Percentiles rank a stretch among this genome's conserved stretches.
phyloP scores from a whole-genome alignment of 2,797 vertebrate genomes.

The Zenarchopterus dispar region DNA sequence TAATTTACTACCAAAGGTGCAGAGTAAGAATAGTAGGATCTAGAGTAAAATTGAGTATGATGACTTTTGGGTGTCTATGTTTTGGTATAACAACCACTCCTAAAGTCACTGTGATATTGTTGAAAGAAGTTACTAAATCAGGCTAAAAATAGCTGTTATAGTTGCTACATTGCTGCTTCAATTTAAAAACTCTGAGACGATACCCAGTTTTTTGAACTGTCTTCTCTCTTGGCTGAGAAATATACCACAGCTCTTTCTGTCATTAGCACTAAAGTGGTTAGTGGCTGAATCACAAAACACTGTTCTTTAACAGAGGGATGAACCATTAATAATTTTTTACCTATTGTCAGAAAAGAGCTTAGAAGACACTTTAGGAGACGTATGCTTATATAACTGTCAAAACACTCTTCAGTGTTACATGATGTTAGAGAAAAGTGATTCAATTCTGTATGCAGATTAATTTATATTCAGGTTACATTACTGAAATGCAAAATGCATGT shows the following conservation, averaged over 20 bases:
- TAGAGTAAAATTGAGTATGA: too few species aligned
- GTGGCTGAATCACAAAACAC: slow-evolving; percentile 2
- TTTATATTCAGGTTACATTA: slow-evolving; percentile 26
- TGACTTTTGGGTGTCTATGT: too few species aligned
- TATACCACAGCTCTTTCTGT: background rate
- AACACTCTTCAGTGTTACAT: background rate
- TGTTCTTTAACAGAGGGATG: background rate
- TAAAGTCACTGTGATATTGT: too few species aligned
- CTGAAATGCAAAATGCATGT: slow-evolving; percentile 39
- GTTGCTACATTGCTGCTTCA: too few species aligned
- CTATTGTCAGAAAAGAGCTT: background rate
- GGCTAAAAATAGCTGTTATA: too few species aligned
- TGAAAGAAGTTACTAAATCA: too few species aligned
- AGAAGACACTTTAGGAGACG: slow-evolving; percentile 2
- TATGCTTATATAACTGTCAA: background rate
- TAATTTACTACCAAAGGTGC: too few species aligned
- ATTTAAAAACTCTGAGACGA: too few species aligned
- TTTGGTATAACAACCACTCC: too few species aligned
- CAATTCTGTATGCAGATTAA: slow-evolving; percentile 11
- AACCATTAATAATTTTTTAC: slow-evolving; percentile 3
- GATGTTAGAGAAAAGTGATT: background rate
- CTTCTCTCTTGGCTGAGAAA: background rate
- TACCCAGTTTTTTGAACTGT: background rate
- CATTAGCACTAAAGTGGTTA: background rate
- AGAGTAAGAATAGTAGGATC: too few species aligned